A percentile compares a stretch with the other conserved stretches of the same genome.
phyloP scores from a whole-genome alignment of 2,797 vertebrate species.

The Otolemur crassicaudatus region DNA sequence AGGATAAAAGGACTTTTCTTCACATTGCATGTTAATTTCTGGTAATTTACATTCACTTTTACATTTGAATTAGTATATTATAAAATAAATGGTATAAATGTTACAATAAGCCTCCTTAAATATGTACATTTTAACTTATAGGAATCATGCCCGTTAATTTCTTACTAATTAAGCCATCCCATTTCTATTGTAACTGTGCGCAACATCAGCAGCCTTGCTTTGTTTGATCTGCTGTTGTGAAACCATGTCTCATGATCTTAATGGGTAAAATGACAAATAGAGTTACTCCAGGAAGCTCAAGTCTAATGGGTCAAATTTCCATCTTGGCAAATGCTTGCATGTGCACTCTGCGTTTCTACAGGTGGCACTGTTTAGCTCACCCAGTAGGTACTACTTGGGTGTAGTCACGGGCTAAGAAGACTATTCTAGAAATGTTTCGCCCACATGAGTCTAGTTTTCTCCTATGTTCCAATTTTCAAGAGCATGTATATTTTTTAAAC shows the following conservation, averaged over 20 bases:
- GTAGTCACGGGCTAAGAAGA: background rate
- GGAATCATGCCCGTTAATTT: slow-evolving; percentile 83
- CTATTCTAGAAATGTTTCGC: background rate
- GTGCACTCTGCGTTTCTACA: background rate
- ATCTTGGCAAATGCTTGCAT: background rate
- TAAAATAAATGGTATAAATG: slow-evolving; percentile 84
- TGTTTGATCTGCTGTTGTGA: slow-evolving; percentile 76
- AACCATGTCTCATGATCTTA: slow-evolving; percentile 62
- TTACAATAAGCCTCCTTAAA: slow-evolving; percentile 84
- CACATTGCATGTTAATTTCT: slow-evolving; percentile 89
- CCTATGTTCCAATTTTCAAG: background rate
- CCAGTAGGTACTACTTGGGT: background rate
- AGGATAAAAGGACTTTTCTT: slow-evolving; percentile 89
- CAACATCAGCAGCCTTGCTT: slow-evolving; percentile 61
- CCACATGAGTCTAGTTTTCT: slow-evolving; percentile 1
- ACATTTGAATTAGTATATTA: slow-evolving; percentile 86
- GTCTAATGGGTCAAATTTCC: slow-evolving; percentile 27
- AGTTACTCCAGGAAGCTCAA: slow-evolving; percentile 23
- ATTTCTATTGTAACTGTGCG: slow-evolving; percentile 66
- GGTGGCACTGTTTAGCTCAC: background rate
- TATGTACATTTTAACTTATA: slow-evolving; percentile 81
- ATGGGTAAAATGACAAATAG: slow-evolving; percentile 50
- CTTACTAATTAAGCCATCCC: slow-evolving; percentile 81
- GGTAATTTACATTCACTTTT: slow-evolving; percentile 88
- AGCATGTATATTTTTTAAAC: background rate